Evolutionary conservation across 2,113 vertebrate genomes (phyloP), one percentile per base, ranked within the genome.

Genomic region (Myotis brandtii): DNA sequence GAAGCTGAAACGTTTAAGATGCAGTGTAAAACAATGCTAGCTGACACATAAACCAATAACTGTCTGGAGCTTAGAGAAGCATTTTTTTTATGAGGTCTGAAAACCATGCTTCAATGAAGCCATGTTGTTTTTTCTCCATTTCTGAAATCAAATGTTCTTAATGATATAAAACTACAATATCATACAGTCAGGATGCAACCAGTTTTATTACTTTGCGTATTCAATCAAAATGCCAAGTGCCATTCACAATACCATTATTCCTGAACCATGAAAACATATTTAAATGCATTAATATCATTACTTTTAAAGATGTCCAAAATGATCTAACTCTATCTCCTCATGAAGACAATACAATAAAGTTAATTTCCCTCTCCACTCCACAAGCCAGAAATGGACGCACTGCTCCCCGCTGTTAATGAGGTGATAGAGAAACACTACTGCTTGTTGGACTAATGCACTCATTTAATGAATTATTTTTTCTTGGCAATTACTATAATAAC

Each of bases 401-500:
- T 69, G 81, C 67, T 84, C 17, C 83, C 95, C 4, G 48, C 95
- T 95, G 67, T 85, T 94, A 98, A 98, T 4, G 94, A 97, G 95
- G 76, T 76, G 75, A 1, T 30, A 96, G 88, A 96, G 86, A 96
- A 98, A 95, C 66, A 17, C 69, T 83, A 27, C 2, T 46, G 91
- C 92, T 34, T 34, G 16, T 32, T 92, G 94, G 89, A 87, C 93
- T 86, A 89, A 97, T 73, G 43, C 0, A 52, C 86, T 97, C 92
- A 77, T 95, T 97, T 97, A 98, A 98, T 89, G 90, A 89, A 66
- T 92, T 96, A 96, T 46, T 96, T 97, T 75, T 93, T 46, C 77
- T 69, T 83, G 76, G 94, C 95, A 97, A 98, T 98, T 97, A 96
- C 85, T 89, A 86, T 40, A 95, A 96, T 93, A 97, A 97, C 77